Evolutionary conservation across 1,140 invertebrate species (phyloP), one percentile per base, ranked within the genome.

Genomic region (Arctopsyche grandis): DNA sequence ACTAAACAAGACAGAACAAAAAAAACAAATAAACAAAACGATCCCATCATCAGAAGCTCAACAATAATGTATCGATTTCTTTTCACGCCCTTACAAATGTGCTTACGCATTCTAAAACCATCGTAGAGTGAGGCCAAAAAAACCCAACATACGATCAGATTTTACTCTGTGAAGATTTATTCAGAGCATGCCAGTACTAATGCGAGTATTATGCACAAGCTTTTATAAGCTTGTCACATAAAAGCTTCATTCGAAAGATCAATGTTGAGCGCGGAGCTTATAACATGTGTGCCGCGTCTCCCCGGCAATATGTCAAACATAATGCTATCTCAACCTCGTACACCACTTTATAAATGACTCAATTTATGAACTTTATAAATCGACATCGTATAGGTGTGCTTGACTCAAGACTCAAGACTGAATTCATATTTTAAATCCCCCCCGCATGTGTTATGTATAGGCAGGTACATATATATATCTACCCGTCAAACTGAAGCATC

Each of bases 51-150:
- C 63, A n/a, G 43, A 66, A 52, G 58, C 46, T 43, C 52, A 60
- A 73, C 75, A 60, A 81, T 69, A 78, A 78, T 75, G 48, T 75
- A 76, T 75, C 80, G 76, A 81, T 78, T 81, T 78, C 69, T 75
- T 71, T 71, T 48, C 69, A 48, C 69, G 26, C 69, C 52, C 52
- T 38, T 71, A 24, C n/a, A 26, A 74, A 56, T 66, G 24, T 66
- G 71, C 71, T 56, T 74, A 74, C 71, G 48, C 71, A 74, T 56
- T 66, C 63, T 66, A 22, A 60, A 29, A 66, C 63, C 10, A 24
- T 21, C 21, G 26, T 22, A 29, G 1, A 52, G 16, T 4, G 29
- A 38, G 29, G 29, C 3, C 3, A 38, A 38, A 38, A 38, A 38
- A 38, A 38, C 1, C 10, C 1, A 3, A 66, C 60, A 22, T 4